These are phyloP conservation scores for Tetrao urogallus DNA, from an alignment of 2,113 vertebrate genomes.

Conservation along the genomic window DNA sequence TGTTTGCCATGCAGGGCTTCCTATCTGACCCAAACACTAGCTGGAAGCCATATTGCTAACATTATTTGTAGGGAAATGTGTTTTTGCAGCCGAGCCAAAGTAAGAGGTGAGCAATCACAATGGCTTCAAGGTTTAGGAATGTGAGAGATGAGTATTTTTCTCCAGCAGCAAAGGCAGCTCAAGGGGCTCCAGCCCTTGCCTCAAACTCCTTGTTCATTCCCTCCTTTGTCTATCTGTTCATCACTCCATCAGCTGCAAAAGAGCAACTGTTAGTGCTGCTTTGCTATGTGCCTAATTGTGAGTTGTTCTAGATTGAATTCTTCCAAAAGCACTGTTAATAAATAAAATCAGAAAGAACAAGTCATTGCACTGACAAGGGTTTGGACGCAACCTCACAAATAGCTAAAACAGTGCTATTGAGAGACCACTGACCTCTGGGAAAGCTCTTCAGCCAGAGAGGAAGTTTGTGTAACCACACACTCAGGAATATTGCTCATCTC, in stretches of 20 bases:
- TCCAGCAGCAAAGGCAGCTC: slow-evolving; percentile 19
- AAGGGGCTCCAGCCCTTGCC: not conserved
- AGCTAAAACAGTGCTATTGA: not conserved
- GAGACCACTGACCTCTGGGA: not conserved
- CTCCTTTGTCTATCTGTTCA: slow-evolving; percentile 7
- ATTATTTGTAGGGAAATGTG: slow-evolving; percentile 39
- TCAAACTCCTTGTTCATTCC: not conserved
- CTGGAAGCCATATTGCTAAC: slow-evolving; percentile 25
- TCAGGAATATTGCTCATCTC: not conserved
- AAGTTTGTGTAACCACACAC: not conserved
- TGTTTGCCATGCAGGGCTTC: slow-evolving; percentile 25
- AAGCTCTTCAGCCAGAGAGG: not conserved
- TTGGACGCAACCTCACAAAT: not conserved
- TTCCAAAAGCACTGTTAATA: not conserved
- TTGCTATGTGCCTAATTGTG: not conserved
- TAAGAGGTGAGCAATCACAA: not conserved
- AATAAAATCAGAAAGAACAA: slow-evolving; percentile 1
- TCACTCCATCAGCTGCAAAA: not conserved
- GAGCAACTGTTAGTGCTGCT: not conserved
- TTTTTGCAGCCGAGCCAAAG: not conserved
- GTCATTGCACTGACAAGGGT: not conserved
- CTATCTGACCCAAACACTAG: slow-evolving; percentile 33
- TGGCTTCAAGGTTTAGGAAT: slow-evolving; percentile 38
- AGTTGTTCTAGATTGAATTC: slow-evolving; percentile 18
- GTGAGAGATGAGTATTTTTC: slow-evolving; percentile 51